Base-by-base conservation (phyloP, 1,140 invertebrate species). In the Penaeus vannamei region DNA sequence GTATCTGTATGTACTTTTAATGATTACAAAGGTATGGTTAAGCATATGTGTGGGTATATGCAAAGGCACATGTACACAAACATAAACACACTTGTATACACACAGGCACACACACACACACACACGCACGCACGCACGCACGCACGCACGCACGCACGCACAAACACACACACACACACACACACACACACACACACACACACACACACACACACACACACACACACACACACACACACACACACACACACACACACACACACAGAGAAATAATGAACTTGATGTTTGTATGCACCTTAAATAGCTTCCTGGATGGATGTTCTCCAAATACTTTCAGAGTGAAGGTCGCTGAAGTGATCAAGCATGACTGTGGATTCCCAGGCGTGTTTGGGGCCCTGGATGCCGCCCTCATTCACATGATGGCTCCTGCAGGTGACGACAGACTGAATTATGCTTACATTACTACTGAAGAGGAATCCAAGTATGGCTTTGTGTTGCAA, bases 371-470 rank as follows among this genome's bases (percentile, higher is more conserved):
- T 53, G 83, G 83, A 53, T 85, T 85, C n/a, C 83, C 83, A 19
- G 83, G 83, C n/a, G 83, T 66, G 42, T 85, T 85, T 53, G 83
- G 83, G 26, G 83, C 83, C 62, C 23, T 85, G 42, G 83, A 85
- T 72, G 83, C 83, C 4, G 46, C 83, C 14, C 62, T 85, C 20
- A 85, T 85, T 42, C 62, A 85, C 36, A 64, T 84, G 82, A 66
- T 53, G n/a, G n/a, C 42, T 53, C 83, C 83, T 53, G 60, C 42
- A 42, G 59, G n/a, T n/a, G 29, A 64, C 42, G 60, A 84, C 42
- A 42, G 32, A 8, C 76, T 79, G 8, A 29, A 29, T 8, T 23
- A 79, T 32, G 22, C 32, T 22, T 29, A 29, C 32, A 7, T 79
- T 32, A 79, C 23, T 7, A 79, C n/a, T 20, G 46, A 36, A 46